phyloP scores from a whole-genome alignment of 2,888 invertebrate genomes.

The Diogma glabrata region DNA sequence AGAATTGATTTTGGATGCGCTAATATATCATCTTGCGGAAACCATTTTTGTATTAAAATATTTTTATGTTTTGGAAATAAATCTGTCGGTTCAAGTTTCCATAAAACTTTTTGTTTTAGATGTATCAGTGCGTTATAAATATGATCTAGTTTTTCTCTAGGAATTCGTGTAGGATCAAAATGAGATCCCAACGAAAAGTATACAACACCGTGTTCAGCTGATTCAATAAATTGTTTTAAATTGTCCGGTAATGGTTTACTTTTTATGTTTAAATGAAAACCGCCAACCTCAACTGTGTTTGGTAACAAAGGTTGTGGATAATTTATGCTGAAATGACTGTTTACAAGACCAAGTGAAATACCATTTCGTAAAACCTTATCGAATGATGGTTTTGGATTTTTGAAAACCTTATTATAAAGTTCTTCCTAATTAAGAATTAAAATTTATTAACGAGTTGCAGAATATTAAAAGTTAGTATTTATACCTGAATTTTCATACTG shows the following conservation, averaged over 20 bases:
- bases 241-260: slow-evolving; percentile 28
- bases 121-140: slow-evolving; percentile 13
- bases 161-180: slow-evolving; percentile 26
- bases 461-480: background rate
- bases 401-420: slow-evolving; percentile 27
- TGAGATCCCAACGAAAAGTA: slow-evolving; percentile 41
- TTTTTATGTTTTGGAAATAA: slow-evolving; percentile 20
- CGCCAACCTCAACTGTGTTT: slow-evolving; percentile 36
- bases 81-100: slow-evolving; percentile 12
- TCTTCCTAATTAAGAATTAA: slow-evolving; percentile 18
- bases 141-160: slow-evolving; percentile 15
- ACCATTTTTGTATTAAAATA: slow-evolving; percentile 30
- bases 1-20: slow-evolving; percentile 38
- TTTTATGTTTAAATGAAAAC: slow-evolving; percentile 31
- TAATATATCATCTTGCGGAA: slow-evolving; percentile 33
- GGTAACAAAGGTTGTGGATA: slow-evolving; percentile 32
- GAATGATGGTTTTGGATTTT: slow-evolving; percentile 24
- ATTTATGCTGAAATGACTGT: slow-evolving; percentile 30
- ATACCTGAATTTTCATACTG: background rate
- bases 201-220: slow-evolving; percentile 36
- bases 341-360: slow-evolving; percentile 29
- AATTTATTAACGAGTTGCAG: no score
- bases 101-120: slow-evolving; percentile 16
- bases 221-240: slow-evolving; percentile 33
- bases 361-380: slow-evolving; percentile 25